Evolutionary conservation across 1,140 invertebrate species (phyloP).

Genomic region (Lepidurus arcticus): DNA sequence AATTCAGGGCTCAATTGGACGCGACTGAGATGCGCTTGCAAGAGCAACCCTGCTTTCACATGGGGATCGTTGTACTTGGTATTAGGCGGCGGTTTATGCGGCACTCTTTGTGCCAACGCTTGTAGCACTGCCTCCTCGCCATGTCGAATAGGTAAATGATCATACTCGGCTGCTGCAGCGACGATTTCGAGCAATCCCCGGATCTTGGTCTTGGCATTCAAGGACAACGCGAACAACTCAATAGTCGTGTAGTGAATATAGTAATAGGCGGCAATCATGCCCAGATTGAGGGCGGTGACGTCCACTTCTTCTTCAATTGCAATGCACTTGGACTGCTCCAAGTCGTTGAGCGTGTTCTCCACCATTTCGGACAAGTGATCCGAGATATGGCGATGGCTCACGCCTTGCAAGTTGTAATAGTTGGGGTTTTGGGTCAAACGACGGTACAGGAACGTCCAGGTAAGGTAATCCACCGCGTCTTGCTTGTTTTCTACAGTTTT

Average conservation of each 20-base stretch:
- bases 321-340: slow-evolving; percentile 98
- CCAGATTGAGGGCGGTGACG: slow-evolving; percentile 88
- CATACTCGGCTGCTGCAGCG: slow-evolving; percentile 94
- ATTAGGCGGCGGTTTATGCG: slow-evolving; percentile 62
- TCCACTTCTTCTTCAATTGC: slow-evolving; percentile 98
- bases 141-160: slow-evolving; percentile 87
- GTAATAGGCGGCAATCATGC: slow-evolving; percentile 99
- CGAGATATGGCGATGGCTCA: slow-evolving; percentile 93
- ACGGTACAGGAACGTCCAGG: slow-evolving; percentile 98
- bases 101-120: slow-evolving; percentile 67
- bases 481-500: slow-evolving; percentile 99
- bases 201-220: slow-evolving; percentile 97
- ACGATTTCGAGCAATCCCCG: slow-evolving; percentile 96
- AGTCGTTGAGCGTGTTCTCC: slow-evolving; percentile 87
- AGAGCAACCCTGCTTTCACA: slow-evolving; percentile 89
- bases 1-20: slow-evolving; percentile 91
- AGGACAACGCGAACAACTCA: slow-evolving; percentile 90
- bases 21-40: slow-evolving; percentile 93
- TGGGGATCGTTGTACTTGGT: slow-evolving; percentile 91
- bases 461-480: slow-evolving; percentile 98
- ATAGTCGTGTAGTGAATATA: slow-evolving; percentile 99
- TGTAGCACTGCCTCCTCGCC: slow-evolving; percentile 86
- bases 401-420: slow-evolving; percentile 94
- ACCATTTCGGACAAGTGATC: slow-evolving; percentile 98
- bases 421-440: slow-evolving; percentile 98